Evolutionary conservation across 1,140 invertebrate genomes (phyloP).

Genomic region (Brachionus angularis): DNA sequence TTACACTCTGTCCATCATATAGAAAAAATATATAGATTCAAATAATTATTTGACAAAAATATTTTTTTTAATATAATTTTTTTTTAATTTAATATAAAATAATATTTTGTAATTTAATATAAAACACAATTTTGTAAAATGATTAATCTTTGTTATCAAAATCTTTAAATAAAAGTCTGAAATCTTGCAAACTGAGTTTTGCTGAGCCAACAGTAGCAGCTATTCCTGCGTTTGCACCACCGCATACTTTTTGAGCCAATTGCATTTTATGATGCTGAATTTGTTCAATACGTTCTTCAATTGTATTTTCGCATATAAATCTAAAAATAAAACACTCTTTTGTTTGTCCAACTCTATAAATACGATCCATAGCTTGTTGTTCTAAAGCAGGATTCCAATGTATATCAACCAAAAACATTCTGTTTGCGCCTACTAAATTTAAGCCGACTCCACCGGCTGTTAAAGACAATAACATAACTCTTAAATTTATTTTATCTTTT

Average conservation of each 20-base stretch:
- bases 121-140: too few relatives aligned
- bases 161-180: background rate
- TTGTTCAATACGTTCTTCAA: constrained; percentile 74
- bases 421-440: constrained; percentile 82
- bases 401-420: constrained; percentile 79
- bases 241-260: constrained; percentile 68
- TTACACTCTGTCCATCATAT: too few relatives aligned
- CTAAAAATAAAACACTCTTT: constrained; percentile 72
- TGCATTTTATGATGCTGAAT: constrained; percentile 74
- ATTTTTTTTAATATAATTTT: too few relatives aligned
- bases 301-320: constrained; percentile 74
- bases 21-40: too few relatives aligned
- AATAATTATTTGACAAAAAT: too few relatives aligned
- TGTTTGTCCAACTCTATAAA: constrained; percentile 80
- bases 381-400: constrained; percentile 95
- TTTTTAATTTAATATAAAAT: too few relatives aligned
- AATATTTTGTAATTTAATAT: too few relatives aligned
- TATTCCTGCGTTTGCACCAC: background rate
- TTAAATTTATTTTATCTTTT: constrained; percentile 47
- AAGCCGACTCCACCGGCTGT: constrained; percentile 83
- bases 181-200: background rate
- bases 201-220: too few relatives aligned
- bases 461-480: constrained; percentile 73
- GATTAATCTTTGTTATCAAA: too few relatives aligned
- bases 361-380: constrained; percentile 81